phyloP scores from a whole-genome alignment of 2,888 invertebrate species.

The Zaprionus lineosus region DNA sequence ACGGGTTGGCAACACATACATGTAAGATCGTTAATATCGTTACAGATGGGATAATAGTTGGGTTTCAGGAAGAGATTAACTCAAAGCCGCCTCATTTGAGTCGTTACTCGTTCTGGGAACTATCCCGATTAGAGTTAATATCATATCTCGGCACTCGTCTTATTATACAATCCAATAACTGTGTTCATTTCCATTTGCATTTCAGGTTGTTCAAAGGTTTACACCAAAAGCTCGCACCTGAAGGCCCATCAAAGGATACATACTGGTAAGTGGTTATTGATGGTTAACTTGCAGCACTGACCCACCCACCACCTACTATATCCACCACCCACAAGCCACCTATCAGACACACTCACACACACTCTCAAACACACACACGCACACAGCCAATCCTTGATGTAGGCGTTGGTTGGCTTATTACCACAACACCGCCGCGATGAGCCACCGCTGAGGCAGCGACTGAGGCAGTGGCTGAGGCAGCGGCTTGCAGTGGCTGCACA shows the following conservation, averaged over 20 bases:
- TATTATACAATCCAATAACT: not conserved
- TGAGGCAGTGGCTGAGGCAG: not conserved
- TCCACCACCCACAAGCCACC: constrained; percentile 16
- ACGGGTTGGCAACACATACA: not conserved
- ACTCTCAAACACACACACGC: constrained; percentile 2
- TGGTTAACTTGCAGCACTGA: constrained; percentile 19
- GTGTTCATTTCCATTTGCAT: not conserved
- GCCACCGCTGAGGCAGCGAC: constrained; percentile 8
- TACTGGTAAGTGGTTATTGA: constrained; percentile 88
- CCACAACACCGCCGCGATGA: constrained; percentile 45
- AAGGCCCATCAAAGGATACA: constrained; percentile 99
- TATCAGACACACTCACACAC: not conserved
- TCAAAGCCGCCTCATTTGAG: too few species aligned
- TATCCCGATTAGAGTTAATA: not conserved
- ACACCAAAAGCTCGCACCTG: constrained; percentile 98
- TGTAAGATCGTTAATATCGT: not conserved
- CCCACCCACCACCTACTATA: constrained; percentile 21
- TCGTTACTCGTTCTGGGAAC: too few species aligned
- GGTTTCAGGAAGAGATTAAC: too few species aligned
- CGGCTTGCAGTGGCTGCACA: constrained; percentile 29
- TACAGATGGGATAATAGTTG: not conserved
- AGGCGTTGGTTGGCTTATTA: constrained; percentile 60
- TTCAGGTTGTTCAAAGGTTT: constrained; percentile 95
- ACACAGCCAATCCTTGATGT: constrained; percentile 33
- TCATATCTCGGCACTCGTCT: not conserved